Conservation (phyloP, 2,797 vertebrate genomes). For the Huso huso region DNA sequence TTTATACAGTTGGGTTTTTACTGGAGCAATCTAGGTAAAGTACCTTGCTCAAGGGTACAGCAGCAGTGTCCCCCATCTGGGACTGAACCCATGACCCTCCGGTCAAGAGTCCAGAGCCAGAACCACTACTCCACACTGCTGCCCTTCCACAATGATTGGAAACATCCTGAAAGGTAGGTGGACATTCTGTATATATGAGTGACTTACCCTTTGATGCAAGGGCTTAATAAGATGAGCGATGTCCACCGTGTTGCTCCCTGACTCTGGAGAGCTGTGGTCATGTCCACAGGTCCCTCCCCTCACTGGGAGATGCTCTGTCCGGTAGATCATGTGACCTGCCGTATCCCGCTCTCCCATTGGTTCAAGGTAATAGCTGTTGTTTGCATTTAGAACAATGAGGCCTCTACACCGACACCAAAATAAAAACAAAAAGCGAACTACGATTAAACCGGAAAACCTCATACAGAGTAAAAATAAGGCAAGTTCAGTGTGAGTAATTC, state of each 20-base stretch:
- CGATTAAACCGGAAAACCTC: neutral
- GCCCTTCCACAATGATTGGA: no score
- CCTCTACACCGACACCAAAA: conserved; percentile 47
- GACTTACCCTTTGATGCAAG: conserved; percentile 60
- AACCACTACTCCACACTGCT: no score
- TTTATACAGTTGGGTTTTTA: no score
- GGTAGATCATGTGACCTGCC: conserved; percentile 51
- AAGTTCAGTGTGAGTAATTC: no score
- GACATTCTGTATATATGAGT: no score
- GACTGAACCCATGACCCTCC: no score
- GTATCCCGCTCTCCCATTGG: conserved; percentile 43
- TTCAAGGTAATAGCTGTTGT: conserved; percentile 74
- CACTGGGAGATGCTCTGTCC: conserved; percentile 47
- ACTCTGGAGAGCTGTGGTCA: conserved; percentile 22
- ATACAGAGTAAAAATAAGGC: no score
- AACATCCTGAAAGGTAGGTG: no score
- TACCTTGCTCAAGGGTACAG: no score
- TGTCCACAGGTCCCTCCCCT: conserved; percentile 47
- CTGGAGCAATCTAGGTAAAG: no score
- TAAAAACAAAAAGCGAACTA: neutral
- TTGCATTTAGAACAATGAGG: conserved; percentile 70
- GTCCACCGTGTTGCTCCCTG: conserved; percentile 26
- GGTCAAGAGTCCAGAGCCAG: no score
- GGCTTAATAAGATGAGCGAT: conserved; percentile 43
- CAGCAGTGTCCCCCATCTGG: no score